These are phyloP conservation scores for Pungitius pungitius DNA, from an alignment of 2,113 vertebrate genomes.

Conservation along the genomic window DNA sequence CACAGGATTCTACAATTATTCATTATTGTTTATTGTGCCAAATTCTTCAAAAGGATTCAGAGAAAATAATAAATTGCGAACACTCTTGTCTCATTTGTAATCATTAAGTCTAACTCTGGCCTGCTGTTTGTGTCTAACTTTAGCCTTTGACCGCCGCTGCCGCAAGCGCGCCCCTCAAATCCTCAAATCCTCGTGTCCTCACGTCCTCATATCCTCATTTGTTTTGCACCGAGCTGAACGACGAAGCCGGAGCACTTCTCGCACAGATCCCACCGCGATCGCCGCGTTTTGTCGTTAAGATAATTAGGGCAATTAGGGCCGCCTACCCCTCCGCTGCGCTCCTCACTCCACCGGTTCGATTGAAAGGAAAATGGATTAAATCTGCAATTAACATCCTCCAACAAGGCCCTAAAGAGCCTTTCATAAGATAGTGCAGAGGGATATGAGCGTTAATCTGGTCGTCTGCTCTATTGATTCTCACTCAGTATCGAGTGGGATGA, in stretches of 20 bases:
- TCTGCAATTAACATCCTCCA: slow-evolving; percentile 71
- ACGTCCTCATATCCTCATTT: slow-evolving; percentile 7
- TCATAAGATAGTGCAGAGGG: slow-evolving; percentile 67
- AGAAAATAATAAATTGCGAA: not conserved
- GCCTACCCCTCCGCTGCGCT: slow-evolving; percentile 43
- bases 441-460: slow-evolving; percentile 74
- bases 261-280: slow-evolving; percentile 41
- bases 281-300: slow-evolving; percentile 58
- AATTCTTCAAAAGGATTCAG: not conserved
- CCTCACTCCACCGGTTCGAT: slow-evolving; percentile 41
- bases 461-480: slow-evolving; percentile 72
- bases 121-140: not conserved
- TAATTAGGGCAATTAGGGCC: slow-evolving; percentile 71
- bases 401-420: slow-evolving; percentile 66
- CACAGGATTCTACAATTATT: not conserved
- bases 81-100: slow-evolving; percentile 4
- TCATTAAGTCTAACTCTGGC: not conserved
- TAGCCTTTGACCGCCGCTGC: not conserved
- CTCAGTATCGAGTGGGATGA: slow-evolving; percentile 59
- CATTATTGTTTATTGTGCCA: no score
- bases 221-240: slow-evolving; percentile 12
- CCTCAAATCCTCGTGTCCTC: slow-evolving; percentile 5
- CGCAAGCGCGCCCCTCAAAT: not conserved
- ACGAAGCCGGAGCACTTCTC: slow-evolving; percentile 7
- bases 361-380: slow-evolving; percentile 72